These are phyloP conservation scores for Eupithecia dodoneata DNA, from an alignment of 2,888 invertebrate genomes.

Conservation along the genomic window DNA sequence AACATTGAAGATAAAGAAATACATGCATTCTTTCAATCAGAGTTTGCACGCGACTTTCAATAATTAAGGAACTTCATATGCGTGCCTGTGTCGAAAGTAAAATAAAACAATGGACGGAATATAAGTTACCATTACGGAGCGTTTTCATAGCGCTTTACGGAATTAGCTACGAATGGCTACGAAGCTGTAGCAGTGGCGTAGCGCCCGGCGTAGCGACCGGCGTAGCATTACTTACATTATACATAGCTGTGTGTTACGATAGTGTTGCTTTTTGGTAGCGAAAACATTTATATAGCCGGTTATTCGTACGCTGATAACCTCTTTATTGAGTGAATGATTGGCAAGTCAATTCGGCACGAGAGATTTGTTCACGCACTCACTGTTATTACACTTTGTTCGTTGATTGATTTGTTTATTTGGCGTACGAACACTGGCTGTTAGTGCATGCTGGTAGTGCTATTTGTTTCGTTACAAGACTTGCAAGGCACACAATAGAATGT, in stretches of 20 bases:
- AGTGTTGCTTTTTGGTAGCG: not conserved
- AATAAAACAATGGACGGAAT: not conserved
- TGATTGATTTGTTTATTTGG: not conserved
- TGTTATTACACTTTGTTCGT: no score
- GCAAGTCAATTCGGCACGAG: not conserved
- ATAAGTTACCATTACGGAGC: not conserved
- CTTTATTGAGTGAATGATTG: not conserved
- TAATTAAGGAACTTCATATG: no score
- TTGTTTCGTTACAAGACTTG: no score
- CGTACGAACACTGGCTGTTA: not conserved
- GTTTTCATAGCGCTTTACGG: not conserved
- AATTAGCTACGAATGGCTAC: not conserved
- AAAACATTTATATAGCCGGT: no score
- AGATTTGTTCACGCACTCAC: not conserved
- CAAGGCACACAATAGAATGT: not conserved
- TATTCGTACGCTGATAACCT: not conserved
- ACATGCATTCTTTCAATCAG: not conserved
- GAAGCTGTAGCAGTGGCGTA: not conserved
- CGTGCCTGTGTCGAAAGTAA: not conserved
- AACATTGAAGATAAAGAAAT: no score
- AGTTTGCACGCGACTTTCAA: no score
- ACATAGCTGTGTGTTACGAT: not conserved
- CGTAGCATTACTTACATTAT: not conserved
- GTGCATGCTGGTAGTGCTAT: no score
- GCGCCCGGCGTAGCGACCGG: constrained; percentile 14